These are phyloP conservation scores for Dorcus hopei DNA, from an alignment of 2,888 invertebrate genomes.

Conservation along the genomic window DNA sequence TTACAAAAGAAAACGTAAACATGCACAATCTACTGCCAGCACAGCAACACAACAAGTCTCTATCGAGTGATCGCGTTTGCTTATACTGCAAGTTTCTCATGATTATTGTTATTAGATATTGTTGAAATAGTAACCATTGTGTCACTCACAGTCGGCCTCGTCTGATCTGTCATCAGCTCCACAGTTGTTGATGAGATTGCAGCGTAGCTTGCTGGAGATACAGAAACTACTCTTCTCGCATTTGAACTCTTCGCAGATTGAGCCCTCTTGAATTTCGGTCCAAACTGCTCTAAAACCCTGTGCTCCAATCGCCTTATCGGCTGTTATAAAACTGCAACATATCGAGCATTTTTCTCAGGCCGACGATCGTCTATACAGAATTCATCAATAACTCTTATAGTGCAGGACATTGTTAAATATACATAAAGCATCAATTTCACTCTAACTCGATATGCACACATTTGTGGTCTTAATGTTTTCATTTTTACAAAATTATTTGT, in stretches of 20 bases:
- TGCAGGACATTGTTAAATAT: too few relatives aligned
- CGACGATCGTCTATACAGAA: too few relatives aligned
- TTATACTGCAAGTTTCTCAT: conserved; percentile 27
- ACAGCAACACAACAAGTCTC: background rate
- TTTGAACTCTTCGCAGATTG: conserved; percentile 68
- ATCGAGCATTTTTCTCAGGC: too few relatives aligned
- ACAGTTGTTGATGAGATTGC: conserved; percentile 82
- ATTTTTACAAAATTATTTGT: too few relatives aligned
- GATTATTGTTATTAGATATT: conserved; percentile 16
- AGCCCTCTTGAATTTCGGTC: conserved; percentile 80
- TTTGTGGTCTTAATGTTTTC: too few relatives aligned
- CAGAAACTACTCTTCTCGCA: conserved; percentile 73
- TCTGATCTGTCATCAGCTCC: conserved; percentile 72
- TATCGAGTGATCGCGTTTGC: conserved; percentile 11
- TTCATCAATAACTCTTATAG: too few relatives aligned
- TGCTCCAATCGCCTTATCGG: conserved; percentile 91
- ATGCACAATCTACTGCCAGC: background rate
- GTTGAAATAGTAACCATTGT: conserved; percentile 35
- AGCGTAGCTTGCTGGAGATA: conserved; percentile 72
- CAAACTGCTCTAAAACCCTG: conserved; percentile 91
- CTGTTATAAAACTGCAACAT: conserved; percentile 80
- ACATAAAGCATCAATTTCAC: too few relatives aligned
- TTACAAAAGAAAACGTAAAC: background rate
- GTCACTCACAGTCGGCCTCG: conserved; percentile 76
- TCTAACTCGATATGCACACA: too few relatives aligned